phyloP scores from a whole-genome alignment of 1,140 invertebrate genomes.

The Trichoplusia ni region DNA sequence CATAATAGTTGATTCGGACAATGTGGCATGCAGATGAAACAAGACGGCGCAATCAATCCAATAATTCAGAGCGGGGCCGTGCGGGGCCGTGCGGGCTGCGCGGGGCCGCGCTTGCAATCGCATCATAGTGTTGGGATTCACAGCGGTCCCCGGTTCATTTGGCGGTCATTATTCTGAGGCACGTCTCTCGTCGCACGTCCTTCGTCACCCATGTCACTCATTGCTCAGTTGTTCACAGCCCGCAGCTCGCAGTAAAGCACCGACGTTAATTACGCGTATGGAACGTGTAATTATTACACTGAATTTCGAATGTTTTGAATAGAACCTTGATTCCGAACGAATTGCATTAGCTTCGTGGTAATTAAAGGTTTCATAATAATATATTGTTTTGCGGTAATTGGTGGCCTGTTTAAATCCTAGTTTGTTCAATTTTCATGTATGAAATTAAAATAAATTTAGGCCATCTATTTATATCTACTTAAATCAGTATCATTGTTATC shows the following conservation, averaged over 20 bases:
- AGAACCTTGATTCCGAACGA: neutral
- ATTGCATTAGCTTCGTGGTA: neutral
- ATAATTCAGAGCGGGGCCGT: constrained; percentile 22
- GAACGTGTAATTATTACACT: constrained; percentile 4
- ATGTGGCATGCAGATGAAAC: constrained; percentile 17
- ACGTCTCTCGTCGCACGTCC: constrained; percentile 38
- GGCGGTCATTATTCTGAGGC: constrained; percentile 58
- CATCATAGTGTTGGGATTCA: constrained; percentile 51
- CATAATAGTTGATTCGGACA: constrained; percentile 15
- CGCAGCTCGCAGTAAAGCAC: constrained; percentile 27
- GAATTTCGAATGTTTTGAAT: constrained; percentile 18
- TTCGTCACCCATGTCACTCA: constrained; percentile 45
- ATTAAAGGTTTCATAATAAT: neutral
- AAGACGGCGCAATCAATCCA: constrained; percentile 29
- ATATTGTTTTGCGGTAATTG: neutral
- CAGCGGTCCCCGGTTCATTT: constrained; percentile 58
- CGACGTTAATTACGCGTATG: constrained; percentile 6
- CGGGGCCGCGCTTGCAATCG: constrained; percentile 36
- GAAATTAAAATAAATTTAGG: too few species aligned
- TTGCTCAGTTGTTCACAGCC: constrained; percentile 24
- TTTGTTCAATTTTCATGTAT: too few species aligned
- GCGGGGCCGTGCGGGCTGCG: too few species aligned
- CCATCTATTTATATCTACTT: too few species aligned
- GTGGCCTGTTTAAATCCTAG: too few species aligned
- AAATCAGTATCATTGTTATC: too few species aligned